These are phyloP conservation scores for Acanthoscelides obtectus DNA, from an alignment of 2,888 invertebrate species.

Conservation along the genomic window DNA sequence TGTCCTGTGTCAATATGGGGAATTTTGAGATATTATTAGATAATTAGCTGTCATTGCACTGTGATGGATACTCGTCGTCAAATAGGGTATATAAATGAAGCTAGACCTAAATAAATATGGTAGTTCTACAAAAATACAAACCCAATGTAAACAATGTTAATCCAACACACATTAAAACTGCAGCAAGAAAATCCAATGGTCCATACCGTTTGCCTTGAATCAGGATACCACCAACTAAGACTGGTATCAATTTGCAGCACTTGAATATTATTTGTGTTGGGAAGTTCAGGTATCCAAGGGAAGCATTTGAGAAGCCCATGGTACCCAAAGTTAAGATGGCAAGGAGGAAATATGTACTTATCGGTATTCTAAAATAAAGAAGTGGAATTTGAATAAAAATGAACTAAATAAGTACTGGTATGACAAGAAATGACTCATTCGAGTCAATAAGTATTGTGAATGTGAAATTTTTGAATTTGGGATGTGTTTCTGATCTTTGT, in stretches of 20 bases:
- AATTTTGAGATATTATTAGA: too few relatives aligned
- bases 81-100: too few relatives aligned
- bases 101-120: background rate
- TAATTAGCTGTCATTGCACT: too few relatives aligned
- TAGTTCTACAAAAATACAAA: slow-evolving; percentile 43
- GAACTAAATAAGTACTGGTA: too few relatives aligned
- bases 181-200: slow-evolving; percentile 77
- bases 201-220: slow-evolving; percentile 88
- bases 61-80: too few relatives aligned
- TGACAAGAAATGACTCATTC: too few relatives aligned
- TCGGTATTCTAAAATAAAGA: slow-evolving; percentile 67
- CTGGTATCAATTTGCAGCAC: slow-evolving; percentile 95
- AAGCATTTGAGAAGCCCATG: slow-evolving; percentile 94
- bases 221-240: slow-evolving; percentile 87
- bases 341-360: slow-evolving; percentile 72
- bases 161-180: slow-evolving; percentile 82
- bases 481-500: too few relatives aligned
- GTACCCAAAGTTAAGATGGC: slow-evolving; percentile 88
- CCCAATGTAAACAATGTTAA: slow-evolving; percentile 88
- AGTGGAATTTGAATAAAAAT: background rate
- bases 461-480: too few relatives aligned
- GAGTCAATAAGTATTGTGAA: too few relatives aligned
- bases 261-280: slow-evolving; percentile 97
- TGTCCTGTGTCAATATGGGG: too few relatives aligned
- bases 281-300: slow-evolving; percentile 91